Percentiles rank a stretch among this genome's conserved stretches.
These are phyloP conservation scores for Amphiura filiformis DNA, from an alignment of 35 echinoderm and acorn worm species.

Conservation along the genomic window DNA sequence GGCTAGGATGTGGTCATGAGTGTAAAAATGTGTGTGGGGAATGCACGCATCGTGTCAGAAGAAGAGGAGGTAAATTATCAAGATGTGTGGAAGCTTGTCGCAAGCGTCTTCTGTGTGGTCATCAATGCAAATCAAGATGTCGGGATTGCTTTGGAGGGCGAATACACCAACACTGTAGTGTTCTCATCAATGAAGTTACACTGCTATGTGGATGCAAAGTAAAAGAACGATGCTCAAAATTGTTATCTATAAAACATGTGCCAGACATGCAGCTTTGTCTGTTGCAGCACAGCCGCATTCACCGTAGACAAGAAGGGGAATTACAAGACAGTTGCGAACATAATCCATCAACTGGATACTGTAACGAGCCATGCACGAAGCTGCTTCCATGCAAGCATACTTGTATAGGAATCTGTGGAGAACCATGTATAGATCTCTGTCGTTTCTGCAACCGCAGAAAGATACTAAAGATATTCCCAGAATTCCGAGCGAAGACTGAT, in stretches of 20 bases:
- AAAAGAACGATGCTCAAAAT: not conserved
- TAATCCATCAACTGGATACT: not conserved
- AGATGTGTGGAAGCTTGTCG: not conserved
- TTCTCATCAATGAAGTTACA: not conserved
- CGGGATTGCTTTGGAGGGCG: not conserved
- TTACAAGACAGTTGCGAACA: not conserved
- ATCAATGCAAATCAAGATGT: conserved; percentile 3
- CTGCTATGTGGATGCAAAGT: not conserved
- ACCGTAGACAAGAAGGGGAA: not conserved
- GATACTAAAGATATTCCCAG: not conserved
- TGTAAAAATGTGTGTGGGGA: not conserved
- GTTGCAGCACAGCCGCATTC: not conserved
- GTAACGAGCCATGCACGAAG: not conserved
- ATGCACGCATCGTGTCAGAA: not conserved
- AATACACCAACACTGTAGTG: not conserved
- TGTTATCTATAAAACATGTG: not conserved
- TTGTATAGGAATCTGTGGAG: not conserved
- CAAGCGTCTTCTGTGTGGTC: not conserved
- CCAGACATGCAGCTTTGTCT: not conserved
- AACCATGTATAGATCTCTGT: not conserved
- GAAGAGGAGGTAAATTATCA: not conserved
- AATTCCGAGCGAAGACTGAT: not conserved
- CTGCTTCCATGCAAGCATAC: not conserved
- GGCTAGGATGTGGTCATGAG: not conserved
- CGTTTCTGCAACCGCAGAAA: not conserved